phyloP scores from a whole-genome alignment of 2,888 invertebrate genomes.

The Eueremaeus valkanovi region DNA sequence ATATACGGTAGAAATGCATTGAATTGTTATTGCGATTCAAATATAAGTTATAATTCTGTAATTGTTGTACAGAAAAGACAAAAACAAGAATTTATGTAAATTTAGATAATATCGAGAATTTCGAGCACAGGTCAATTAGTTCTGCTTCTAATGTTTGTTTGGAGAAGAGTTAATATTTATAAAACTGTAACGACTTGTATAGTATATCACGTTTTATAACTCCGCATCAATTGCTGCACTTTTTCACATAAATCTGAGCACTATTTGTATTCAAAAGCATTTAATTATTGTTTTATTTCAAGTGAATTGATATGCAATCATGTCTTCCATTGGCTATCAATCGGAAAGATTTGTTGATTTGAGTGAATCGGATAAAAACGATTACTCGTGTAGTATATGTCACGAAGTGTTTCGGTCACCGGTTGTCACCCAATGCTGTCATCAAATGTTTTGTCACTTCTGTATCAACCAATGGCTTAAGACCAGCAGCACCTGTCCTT shows the following conservation, averaged over 20 bases:
- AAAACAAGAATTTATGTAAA: too few species aligned
- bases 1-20: too few species aligned
- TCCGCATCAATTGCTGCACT: too few species aligned
- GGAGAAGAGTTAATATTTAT: too few species aligned
- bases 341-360: neutral
- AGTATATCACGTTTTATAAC: too few species aligned
- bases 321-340: neutral
- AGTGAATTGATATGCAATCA: neutral
- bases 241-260: neutral
- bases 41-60: too few species aligned
- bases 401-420: neutral
- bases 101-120: too few species aligned
- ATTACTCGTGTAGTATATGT: neutral
- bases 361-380: neutral
- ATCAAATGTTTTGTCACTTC: slow-evolving; percentile 26
- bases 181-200: too few species aligned
- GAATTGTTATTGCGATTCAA: too few species aligned
- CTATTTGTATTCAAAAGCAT: neutral
- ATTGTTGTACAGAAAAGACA: too few species aligned
- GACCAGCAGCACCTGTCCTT: neutral
- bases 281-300: neutral
- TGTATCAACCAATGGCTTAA: slow-evolving; percentile 32
- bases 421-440: slow-evolving; percentile 28
- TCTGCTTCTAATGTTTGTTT: too few species aligned
- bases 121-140: too few species aligned